Evolutionary conservation across 2,797 vertebrate species (phyloP).

Genomic region (Orestias chungarensis): DNA sequence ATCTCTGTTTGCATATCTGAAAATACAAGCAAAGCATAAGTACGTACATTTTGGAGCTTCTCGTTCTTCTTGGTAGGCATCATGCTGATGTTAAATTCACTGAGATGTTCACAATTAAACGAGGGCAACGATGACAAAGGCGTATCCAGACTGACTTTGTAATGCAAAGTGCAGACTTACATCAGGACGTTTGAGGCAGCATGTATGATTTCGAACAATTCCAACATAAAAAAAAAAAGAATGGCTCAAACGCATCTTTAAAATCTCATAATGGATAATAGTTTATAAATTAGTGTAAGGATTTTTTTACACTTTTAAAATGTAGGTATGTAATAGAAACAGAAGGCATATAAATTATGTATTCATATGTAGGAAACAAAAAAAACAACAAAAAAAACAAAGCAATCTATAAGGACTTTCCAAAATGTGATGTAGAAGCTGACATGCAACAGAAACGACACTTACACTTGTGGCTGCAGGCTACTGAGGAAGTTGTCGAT

Average conservation of each 20-base stretch:
- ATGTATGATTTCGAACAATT: neutral
- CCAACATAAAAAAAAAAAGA: neutral
- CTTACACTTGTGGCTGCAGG: constrained; percentile 81
- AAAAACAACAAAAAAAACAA: neutral
- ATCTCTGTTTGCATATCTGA: neutral
- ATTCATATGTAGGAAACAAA: neutral
- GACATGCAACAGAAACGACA: constrained; percentile 30
- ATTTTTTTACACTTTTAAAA: neutral
- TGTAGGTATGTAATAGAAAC: neutral
- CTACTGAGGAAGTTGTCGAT: constrained; percentile 74
- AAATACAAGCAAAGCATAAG: neutral
- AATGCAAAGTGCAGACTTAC: neutral
- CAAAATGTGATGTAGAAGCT: neutral
- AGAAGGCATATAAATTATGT: neutral
- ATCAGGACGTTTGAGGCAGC: neutral
- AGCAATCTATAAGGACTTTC: neutral
- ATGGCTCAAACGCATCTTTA: neutral
- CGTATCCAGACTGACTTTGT: neutral
- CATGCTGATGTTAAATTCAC: neutral
- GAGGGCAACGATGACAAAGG: neutral
- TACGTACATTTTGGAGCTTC: neutral
- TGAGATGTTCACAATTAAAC: too few relatives aligned
- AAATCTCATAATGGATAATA: neutral
- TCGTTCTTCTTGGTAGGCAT: neutral
- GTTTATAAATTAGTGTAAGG: neutral